Conservation (phyloP, 2,888 invertebrate genomes). For the Aradus depressus region DNA sequence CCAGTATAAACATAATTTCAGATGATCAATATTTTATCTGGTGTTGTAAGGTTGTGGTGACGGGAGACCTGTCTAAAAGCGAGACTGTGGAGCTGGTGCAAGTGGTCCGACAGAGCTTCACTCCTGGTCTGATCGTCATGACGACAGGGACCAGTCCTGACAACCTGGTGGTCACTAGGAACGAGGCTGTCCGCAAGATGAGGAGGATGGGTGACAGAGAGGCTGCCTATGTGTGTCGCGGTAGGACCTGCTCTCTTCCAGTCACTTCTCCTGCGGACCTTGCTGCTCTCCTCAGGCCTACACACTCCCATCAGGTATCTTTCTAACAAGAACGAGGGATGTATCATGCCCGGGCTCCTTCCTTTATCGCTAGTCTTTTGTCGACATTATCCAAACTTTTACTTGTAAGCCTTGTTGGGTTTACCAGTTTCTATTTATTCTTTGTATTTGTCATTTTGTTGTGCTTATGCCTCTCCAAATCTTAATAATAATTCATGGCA, state of each 20-base stretch:
- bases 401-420: too few species aligned
- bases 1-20: too few species aligned
- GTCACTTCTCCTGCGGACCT: slow-evolving; percentile 56
- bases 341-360: too few species aligned
- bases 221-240: slow-evolving; percentile 67
- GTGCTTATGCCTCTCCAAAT: too few species aligned
- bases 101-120: slow-evolving; percentile 50
- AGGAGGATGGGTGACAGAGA: slow-evolving; percentile 45
- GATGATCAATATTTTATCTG: not conserved
- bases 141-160: slow-evolving; percentile 42
- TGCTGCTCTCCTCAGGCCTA: slow-evolving; percentile 41
- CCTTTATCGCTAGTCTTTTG: too few species aligned
- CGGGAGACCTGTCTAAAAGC: slow-evolving; percentile 51
- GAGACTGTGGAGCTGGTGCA: slow-evolving; percentile 55
- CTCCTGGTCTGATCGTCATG: slow-evolving; percentile 58
- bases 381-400: too few species aligned
- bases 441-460: too few species aligned
- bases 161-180: slow-evolving; percentile 37
- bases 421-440: too few species aligned
- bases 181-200: slow-evolving; percentile 39
- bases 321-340: too few species aligned
- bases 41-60: slow-evolving; percentile 49
- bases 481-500: too few species aligned
- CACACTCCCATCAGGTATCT: too few species aligned
- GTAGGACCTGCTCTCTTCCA: slow-evolving; percentile 62